A percentile compares a stretch with the other conserved stretches of the same genome.
phyloP scores from a whole-genome alignment of 2,888 invertebrate species.

The Volucella inflata region DNA sequence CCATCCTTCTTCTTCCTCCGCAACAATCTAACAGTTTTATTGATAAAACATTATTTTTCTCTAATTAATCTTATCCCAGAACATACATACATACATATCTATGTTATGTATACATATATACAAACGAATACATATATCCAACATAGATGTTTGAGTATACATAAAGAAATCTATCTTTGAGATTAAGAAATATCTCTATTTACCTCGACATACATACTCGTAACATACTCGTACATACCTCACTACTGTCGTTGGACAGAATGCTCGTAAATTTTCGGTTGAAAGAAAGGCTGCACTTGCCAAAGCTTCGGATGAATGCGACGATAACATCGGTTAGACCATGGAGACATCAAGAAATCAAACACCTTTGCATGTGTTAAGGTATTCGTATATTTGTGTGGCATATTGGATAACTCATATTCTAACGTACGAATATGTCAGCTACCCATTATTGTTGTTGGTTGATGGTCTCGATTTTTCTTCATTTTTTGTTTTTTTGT shows the following conservation, averaged over 20 bases:
- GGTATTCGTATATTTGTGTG: constrained; percentile 8
- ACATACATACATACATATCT: not conserved
- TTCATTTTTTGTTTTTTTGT: not conserved
- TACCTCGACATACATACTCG: not conserved
- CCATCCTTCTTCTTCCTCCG: not conserved
- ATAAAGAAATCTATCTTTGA: not conserved
- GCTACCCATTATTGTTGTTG: too few species aligned
- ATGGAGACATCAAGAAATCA: constrained; percentile 1
- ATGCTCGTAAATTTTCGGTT: constrained; percentile 11
- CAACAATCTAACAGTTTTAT: constrained; percentile 6
- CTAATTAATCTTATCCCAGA: constrained; percentile 24
- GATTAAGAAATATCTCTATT: constrained; percentile 32
- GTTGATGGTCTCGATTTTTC: too few species aligned
- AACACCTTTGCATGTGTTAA: not conserved
- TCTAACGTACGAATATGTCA: constrained; percentile 1
- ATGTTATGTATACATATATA: too few species aligned
- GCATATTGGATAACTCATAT: constrained; percentile 38
- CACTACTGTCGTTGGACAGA: constrained; percentile 7
- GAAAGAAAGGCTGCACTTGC: constrained; percentile 33
- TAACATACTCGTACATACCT: not conserved
- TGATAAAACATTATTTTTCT: constrained; percentile 19
- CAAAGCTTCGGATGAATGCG: constrained; percentile 29
- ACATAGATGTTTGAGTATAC: too few species aligned
- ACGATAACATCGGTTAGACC: constrained; percentile 9
- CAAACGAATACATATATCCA: not conserved